Evolutionary conservation across 2,888 invertebrate species (phyloP).

Genomic region (Philonicus albiceps): DNA sequence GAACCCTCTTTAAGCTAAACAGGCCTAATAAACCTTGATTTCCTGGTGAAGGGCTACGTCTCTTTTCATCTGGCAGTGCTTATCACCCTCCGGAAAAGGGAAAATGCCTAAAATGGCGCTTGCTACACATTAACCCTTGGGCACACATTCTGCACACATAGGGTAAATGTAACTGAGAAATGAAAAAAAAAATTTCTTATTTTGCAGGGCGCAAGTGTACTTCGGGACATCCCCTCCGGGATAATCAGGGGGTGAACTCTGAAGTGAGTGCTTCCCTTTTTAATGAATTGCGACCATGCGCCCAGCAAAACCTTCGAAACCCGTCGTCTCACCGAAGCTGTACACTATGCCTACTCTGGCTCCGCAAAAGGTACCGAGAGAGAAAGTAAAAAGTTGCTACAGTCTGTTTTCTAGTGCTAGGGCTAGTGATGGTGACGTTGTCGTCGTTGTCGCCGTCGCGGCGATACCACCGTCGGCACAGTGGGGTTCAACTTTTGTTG

Average conservation of each 20-base stretch:
- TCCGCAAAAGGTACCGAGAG: not conserved
- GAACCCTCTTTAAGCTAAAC: not conserved
- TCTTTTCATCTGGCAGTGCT: slow-evolving; percentile 6
- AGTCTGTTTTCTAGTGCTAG: not conserved
- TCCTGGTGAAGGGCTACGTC: not conserved
- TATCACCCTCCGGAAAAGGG: slow-evolving; percentile 1
- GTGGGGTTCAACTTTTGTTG: slow-evolving; percentile 8
- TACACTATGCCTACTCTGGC: not conserved
- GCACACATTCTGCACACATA: slow-evolving; percentile 1
- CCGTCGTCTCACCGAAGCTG: not conserved
- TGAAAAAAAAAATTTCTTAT: not conserved
- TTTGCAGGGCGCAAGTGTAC: slow-evolving; percentile 9
- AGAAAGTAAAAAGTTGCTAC: slow-evolving; percentile 14
- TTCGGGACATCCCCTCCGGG: not conserved
- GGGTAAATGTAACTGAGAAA: not conserved
- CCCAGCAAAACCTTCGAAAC: not conserved
- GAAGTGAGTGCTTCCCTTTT: not conserved
- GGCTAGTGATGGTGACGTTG: not conserved
- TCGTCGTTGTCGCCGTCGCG: not conserved
- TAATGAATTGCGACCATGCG: not conserved
- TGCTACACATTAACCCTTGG: slow-evolving; percentile 6
- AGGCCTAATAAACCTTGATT: not conserved
- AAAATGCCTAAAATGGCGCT: slow-evolving; percentile 24
- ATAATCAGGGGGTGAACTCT: not conserved
- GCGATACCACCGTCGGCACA: not conserved